Base-by-base conservation (phyloP, 2,888 invertebrate species). In the Frankliniella intonsa region DNA sequence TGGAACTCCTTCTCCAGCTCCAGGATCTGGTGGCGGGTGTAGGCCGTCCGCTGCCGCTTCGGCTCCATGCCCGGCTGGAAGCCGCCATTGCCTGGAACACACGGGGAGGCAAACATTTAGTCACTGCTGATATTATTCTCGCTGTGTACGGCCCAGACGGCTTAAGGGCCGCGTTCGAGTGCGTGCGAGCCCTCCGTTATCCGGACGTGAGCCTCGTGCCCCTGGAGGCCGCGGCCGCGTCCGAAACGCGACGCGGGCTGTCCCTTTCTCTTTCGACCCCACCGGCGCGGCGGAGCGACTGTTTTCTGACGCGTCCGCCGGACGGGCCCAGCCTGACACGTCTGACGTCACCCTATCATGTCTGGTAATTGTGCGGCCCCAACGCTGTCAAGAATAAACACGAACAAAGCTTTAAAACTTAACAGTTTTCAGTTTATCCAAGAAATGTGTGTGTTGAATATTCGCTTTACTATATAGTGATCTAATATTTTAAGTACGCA, bases 1-100 rank as follows among this genome's bases (percentile, higher is more conserved):
- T 98, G 97, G 89, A 98, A 98, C 90, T 98, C 98, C 88, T 98
- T 98, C 88, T 98, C 98, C 87, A 98, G 91, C 89, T 98, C 98
- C 88, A 98, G 91, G 87, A 98, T 97, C 91, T 98, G 98, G 91
- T 97, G 97, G 88, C 98, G 93, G 84, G 98, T 98, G 91, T 98
- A 98, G 84, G 98, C 98, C 85, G 98, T 98, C 86, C 98, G 92
- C 88, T 98, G 97, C 84, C 98, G 92, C 89, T 98, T 98, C 82
- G 97, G 96, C 88, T 98, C 97, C 94, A 96, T 96, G 83, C 96
- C 69, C 11, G 69, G 69, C 69, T 76, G 69, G 69, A 25, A 76
- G 69, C 69, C 69, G 69, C 69, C 69, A 76, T 76, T 76, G 69
- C 69, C 69, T 76, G 69, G 25, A 76, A 76, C 69, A 76, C 22